Conservation (phyloP, 1,140 invertebrate genomes). For the Papilio xuthus region DNA sequence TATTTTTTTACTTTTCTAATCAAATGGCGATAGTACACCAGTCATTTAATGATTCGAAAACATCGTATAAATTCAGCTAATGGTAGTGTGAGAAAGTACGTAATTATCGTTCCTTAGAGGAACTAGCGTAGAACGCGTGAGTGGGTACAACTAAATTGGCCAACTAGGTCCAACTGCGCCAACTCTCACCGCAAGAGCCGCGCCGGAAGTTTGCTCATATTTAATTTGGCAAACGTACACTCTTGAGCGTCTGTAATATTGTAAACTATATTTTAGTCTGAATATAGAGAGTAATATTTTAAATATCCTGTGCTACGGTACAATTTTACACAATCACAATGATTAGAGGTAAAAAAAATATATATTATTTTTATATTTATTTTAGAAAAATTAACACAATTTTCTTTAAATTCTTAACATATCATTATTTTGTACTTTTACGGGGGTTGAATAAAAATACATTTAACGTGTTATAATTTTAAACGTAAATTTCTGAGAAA, state of each 20-base stretch:
- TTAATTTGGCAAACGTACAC: constrained; percentile 59
- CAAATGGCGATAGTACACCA: too few species aligned
- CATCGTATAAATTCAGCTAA: neutral
- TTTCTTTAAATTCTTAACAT: too few species aligned
- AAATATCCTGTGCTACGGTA: constrained; percentile 2
- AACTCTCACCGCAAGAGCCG: constrained; percentile 53
- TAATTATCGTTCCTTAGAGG: constrained; percentile 14
- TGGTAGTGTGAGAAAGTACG: neutral
- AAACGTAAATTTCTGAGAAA: neutral
- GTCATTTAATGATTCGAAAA: too few species aligned
- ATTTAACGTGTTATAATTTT: neutral
- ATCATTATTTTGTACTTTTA: too few species aligned
- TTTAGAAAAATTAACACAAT: too few species aligned
- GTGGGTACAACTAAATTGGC: constrained; percentile 47
- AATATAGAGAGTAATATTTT: too few species aligned
- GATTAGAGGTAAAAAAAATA: too few species aligned
- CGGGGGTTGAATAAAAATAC: too few species aligned
- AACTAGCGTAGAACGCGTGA: constrained; percentile 18
- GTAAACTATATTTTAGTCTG: constrained; percentile 43
- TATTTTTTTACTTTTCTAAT: too few species aligned
- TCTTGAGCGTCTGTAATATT: constrained; percentile 48
- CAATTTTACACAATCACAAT: neutral
- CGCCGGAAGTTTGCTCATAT: constrained; percentile 51
- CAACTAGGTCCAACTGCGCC: constrained; percentile 54
- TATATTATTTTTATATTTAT: too few species aligned